Conservation (phyloP, 2,797 vertebrate species). For the Myotis planiceps region DNA sequence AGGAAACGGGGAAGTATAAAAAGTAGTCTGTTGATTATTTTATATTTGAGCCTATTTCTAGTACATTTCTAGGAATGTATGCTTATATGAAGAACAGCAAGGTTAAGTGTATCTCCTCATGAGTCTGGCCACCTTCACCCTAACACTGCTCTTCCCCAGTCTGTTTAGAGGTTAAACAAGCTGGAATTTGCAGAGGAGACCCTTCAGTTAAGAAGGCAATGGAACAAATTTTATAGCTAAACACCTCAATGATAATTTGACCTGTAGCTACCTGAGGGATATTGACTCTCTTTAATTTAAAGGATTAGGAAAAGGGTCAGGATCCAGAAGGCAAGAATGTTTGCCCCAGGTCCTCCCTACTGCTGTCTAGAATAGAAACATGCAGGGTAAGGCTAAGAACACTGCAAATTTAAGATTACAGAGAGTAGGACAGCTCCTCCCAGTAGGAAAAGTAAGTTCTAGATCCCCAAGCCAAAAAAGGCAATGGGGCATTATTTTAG, state of each 20-base stretch:
- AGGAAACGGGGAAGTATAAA: background rate
- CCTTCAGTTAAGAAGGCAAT: background rate
- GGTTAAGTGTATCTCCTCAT: background rate
- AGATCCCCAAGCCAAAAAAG: conserved; percentile 7
- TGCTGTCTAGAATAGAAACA: conserved; percentile 34
- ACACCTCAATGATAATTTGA: conserved; percentile 24
- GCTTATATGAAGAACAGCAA: conserved; percentile 20
- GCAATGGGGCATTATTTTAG: conserved; percentile 27
- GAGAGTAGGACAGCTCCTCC: conserved; percentile 10
- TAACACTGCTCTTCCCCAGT: background rate
- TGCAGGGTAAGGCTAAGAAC: background rate
- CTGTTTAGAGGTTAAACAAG: background rate
- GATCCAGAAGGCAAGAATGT: background rate
- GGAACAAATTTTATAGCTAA: conserved; percentile 43
- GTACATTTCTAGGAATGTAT: background rate
- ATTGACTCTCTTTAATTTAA: background rate
- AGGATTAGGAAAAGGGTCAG: background rate
- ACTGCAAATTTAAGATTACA: background rate
- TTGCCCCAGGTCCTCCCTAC: background rate
- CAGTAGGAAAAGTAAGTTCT: background rate
- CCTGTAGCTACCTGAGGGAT: background rate
- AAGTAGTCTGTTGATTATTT: background rate
- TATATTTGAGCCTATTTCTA: background rate
- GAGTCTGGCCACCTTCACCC: background rate
- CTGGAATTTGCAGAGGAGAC: conserved; percentile 35